These are phyloP conservation scores for Torymus aiolomorphi DNA, from an alignment of 2,888 invertebrate genomes.

Conservation along the genomic window DNA sequence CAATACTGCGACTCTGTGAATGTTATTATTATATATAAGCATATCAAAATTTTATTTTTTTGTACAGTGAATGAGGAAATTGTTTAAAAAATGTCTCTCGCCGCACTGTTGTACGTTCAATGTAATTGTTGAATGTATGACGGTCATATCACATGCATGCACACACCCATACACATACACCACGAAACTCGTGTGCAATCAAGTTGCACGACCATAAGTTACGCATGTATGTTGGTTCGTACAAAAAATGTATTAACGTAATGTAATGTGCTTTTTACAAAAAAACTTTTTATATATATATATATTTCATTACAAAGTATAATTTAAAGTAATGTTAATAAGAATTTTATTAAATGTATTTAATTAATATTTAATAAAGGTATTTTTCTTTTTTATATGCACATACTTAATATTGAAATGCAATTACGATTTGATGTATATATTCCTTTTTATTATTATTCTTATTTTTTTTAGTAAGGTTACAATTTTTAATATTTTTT, in stretches of 20 bases:
- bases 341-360: constrained; percentile 46
- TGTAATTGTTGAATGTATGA: constrained; percentile 20
- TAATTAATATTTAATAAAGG: constrained; percentile 33
- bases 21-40: background rate
- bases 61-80: background rate
- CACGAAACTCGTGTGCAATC: constrained; percentile 1
- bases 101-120: constrained; percentile 16
- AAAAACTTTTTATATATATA: constrained; percentile 25
- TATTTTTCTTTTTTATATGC: constrained; percentile 17
- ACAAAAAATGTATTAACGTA: constrained; percentile 17
- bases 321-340: constrained; percentile 20
- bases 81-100: too few species aligned
- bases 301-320: constrained; percentile 11
- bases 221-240: background rate
- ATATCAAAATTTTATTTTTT: constrained; percentile 27
- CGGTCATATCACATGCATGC: background rate
- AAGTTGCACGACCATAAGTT: background rate
- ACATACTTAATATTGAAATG: too few species aligned
- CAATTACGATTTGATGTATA: too few species aligned
- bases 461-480: too few species aligned
- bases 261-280: constrained; percentile 15
- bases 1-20: background rate
- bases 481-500: too few species aligned
- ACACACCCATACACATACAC: too few species aligned
- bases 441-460: too few species aligned